phyloP scores from a whole-genome alignment of 2,888 invertebrate species.

The Xanthorhoe designata region DNA sequence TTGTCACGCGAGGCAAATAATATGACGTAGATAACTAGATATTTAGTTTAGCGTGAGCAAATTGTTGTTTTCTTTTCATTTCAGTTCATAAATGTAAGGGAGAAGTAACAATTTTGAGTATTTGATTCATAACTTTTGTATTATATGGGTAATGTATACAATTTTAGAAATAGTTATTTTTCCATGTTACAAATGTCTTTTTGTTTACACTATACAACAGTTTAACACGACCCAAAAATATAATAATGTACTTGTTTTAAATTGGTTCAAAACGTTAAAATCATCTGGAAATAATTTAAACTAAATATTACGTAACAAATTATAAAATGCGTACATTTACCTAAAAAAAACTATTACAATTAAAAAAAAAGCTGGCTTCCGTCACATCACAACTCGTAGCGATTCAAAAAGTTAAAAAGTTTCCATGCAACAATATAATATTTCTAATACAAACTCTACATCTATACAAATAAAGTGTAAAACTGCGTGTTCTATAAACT shows the following conservation, averaged over 20 bases:
- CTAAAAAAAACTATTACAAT: conserved; percentile 7
- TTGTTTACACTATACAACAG: background rate
- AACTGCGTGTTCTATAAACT: conserved; percentile 1
- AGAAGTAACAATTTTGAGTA: too few species aligned
- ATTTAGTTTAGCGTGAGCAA: too few species aligned
- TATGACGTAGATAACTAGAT: too few species aligned
- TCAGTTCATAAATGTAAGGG: too few species aligned
- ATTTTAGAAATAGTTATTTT: too few species aligned
- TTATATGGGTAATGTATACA: too few species aligned
- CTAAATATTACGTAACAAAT: background rate
- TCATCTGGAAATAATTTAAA: background rate
- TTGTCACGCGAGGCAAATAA: too few species aligned
- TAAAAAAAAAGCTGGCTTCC: conserved; percentile 27
- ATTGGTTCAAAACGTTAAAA: background rate
- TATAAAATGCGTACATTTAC: background rate
- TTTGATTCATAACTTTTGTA: too few species aligned
- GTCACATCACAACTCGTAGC: conserved; percentile 34
- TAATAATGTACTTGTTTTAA: background rate
- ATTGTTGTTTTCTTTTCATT: too few species aligned
- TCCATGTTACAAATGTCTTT: too few species aligned
- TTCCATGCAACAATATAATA: conserved; percentile 7
- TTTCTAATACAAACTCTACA: background rate
- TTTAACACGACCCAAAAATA: background rate
- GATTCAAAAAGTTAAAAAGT: conserved; percentile 32
- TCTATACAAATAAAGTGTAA: conserved; percentile 12